A percentile compares a stretch with the other conserved stretches of the same genome.
These are phyloP conservation scores for Otolemur crassicaudatus DNA, from an alignment of 2,797 vertebrate species.

Conservation along the genomic window DNA sequence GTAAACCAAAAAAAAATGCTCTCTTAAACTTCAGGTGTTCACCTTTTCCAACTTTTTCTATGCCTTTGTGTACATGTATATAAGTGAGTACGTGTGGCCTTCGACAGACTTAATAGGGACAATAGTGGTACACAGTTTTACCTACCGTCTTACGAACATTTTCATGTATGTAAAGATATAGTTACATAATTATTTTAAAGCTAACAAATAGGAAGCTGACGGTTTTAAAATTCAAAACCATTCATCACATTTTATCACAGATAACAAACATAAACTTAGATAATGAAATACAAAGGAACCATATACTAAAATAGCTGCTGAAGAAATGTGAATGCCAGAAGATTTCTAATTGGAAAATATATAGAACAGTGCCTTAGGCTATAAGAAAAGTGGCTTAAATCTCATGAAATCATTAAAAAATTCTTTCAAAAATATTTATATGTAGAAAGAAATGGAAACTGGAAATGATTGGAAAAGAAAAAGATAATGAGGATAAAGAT, in stretches of 20 bases:
- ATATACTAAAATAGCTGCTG: constrained; percentile 70
- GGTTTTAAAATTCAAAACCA: constrained; percentile 56
- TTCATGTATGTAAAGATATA: background rate
- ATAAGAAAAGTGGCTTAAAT: constrained; percentile 69
- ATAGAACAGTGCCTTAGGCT: constrained; percentile 73
- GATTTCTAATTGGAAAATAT: constrained; percentile 79
- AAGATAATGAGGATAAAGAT: constrained; percentile 15
- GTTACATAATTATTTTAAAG: constrained; percentile 15
- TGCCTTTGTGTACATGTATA: background rate
- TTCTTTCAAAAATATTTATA: constrained; percentile 76
- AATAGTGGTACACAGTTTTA: background rate
- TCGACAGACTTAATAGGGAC: background rate
- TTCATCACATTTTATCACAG: background rate
- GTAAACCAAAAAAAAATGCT: background rate
- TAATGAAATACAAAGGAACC: constrained; percentile 64
- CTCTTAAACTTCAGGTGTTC: background rate
- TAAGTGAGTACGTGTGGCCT: background rate
- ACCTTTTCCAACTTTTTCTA: background rate
- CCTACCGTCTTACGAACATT: background rate
- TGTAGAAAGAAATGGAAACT: constrained; percentile 60
- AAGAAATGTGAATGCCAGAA: constrained; percentile 45
- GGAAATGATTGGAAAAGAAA: constrained; percentile 55
- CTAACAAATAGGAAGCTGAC: background rate
- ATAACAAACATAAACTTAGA: constrained; percentile 46
- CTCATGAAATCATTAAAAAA: constrained; percentile 74